Base-by-base conservation (phyloP, 1,140 invertebrate genomes). In the Aphidius ervi region DNA sequence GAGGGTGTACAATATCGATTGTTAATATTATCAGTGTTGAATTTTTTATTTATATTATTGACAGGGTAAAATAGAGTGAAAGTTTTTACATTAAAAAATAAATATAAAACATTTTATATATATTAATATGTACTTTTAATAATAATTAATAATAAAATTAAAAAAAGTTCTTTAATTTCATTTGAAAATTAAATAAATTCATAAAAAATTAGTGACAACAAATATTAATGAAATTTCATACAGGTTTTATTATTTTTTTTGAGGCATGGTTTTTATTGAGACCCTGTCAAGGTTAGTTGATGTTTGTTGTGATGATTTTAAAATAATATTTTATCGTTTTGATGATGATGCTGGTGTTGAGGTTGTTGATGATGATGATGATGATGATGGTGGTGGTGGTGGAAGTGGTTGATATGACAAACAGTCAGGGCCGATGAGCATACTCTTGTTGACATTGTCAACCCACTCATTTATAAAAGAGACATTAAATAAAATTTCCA, bases 1-100 rank as follows among this genome's bases (percentile, higher is more conserved):
- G 63, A 47, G 65, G 64, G 57, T 66, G 67, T 65, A 63, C 63
- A 65, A 58, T 52, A 8, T 52, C 9, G 31, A 9, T 52, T 52
- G 49, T 9, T 43, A 2, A 43, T 7, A 43, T 43, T 43, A 8
- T 43, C 42, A 43, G 42, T 43, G 2, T 43, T 43, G 7, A 2
- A 3, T 43, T 43, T 43, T 43, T 43, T 43, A 43, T 43, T 43
- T 10, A 8, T 8, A 43, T 43, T 43, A 8, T 43, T 43, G 49
- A 31, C 2, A 31, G 2, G 4, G 23, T 52, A 2, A 40, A 52
- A 37, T 39, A 4, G 48, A 31, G 48, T 52, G 31, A 52, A 37
- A 52, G 23, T 31, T 31, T 31, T 31, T 31, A 16, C 16, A 16
- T 16, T 16, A 16, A 16, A 16, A 16, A 16, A 16, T 16, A 16